Evolutionary conservation across 1,140 invertebrate species (phyloP).

Genomic region (Halictus rubicundus): DNA sequence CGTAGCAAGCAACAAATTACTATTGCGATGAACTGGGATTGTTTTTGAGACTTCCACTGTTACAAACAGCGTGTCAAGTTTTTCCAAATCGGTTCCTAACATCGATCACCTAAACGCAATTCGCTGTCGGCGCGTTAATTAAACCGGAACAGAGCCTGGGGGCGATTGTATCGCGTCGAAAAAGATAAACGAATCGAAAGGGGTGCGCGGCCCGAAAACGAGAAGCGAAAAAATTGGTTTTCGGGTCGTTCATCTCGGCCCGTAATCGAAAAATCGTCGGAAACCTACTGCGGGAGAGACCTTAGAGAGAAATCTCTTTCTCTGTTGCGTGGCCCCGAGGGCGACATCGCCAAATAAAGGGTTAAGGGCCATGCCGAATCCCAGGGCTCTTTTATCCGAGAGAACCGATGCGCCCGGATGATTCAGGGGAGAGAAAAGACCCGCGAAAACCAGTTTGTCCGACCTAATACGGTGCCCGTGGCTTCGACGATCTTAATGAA

Average conservation of each 20-base stretch:
- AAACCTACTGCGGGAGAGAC: background rate
- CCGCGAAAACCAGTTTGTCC: slow-evolving; percentile 75
- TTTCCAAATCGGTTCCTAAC: no score
- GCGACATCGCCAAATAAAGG: slow-evolving; percentile 59
- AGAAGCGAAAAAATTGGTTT: background rate
- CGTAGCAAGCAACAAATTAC: no score
- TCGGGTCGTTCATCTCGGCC: background rate
- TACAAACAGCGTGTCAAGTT: no score
- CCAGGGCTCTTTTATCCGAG: slow-evolving; percentile 62
- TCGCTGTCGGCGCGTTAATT: no score
- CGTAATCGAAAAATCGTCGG: background rate
- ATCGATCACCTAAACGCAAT: no score
- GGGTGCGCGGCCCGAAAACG: background rate
- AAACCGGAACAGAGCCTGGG: no score
- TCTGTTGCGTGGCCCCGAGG: slow-evolving; percentile 40
- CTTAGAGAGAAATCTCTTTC: slow-evolving; percentile 42
- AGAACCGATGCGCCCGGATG: slow-evolving; percentile 54
- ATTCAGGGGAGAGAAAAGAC: slow-evolving; percentile 65
- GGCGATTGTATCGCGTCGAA: no score
- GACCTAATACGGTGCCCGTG: slow-evolving; percentile 65
- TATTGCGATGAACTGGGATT: no score
- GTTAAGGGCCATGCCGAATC: slow-evolving; percentile 66
- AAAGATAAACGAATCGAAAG: no score
- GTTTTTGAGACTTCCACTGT: no score
- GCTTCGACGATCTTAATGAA: slow-evolving; percentile 71